A percentile compares a stretch with the other conserved stretches of the same genome.
These are phyloP conservation scores for Heliconius eleuchia DNA, from an alignment of 1,140 invertebrate species.

Conservation along the genomic window DNA sequence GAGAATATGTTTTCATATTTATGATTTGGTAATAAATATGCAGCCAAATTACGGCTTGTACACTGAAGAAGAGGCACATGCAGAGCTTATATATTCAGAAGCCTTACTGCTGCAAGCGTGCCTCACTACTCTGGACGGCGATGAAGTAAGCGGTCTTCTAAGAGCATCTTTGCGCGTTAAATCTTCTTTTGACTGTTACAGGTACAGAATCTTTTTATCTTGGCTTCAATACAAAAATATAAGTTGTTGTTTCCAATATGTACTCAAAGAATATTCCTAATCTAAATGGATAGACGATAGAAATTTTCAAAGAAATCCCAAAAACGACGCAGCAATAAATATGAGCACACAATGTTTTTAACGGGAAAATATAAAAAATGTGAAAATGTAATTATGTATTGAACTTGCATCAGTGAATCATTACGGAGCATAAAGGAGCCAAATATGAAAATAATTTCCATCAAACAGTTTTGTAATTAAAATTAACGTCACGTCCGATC, in stretches of 20 bases:
- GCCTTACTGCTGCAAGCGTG: slow-evolving; percentile 92
- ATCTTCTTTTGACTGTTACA: slow-evolving; percentile 95
- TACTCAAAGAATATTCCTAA: no score
- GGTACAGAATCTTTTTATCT: slow-evolving; percentile 83
- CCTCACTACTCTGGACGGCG: slow-evolving; percentile 96
- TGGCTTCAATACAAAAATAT: not conserved
- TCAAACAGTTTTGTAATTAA: not conserved
- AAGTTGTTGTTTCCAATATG: not conserved
- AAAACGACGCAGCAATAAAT: no score
- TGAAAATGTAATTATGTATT: no score
- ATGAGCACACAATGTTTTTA: no score
- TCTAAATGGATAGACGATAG: no score
- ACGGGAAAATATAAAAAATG: no score
- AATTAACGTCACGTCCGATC: not conserved
- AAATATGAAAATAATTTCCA: not conserved
- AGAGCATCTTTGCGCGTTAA: slow-evolving; percentile 96
- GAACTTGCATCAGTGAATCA: not conserved
- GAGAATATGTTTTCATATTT: not conserved
- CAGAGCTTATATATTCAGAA: slow-evolving; percentile 97
- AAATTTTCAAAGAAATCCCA: no score
- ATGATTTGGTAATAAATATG: not conserved
- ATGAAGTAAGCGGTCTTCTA: slow-evolving; percentile 95
- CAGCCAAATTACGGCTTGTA: slow-evolving; percentile 88
- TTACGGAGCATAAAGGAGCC: not conserved
- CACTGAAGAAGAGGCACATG: slow-evolving; percentile 94